Evolutionary conservation across 2,113 vertebrate species (phyloP).

Genomic region (Nothoprocta pentlandii): DNA sequence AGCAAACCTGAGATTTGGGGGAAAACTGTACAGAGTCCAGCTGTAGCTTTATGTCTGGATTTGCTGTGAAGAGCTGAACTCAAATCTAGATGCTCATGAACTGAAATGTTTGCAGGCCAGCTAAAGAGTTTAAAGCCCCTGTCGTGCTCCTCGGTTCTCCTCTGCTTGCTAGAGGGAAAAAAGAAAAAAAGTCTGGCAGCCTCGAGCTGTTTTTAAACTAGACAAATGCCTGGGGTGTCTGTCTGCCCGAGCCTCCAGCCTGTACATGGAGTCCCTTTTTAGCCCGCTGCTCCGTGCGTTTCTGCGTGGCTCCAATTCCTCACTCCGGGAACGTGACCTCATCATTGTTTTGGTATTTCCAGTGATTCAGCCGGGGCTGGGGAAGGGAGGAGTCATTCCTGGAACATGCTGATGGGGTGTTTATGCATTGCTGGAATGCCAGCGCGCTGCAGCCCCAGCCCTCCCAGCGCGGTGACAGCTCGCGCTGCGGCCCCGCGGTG

Average conservation of each 20-base stretch:
- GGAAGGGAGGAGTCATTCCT: constrained; percentile 65
- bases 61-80: background rate
- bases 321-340: constrained; percentile 61
- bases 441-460: constrained; percentile 47
- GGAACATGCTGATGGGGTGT: constrained; percentile 19
- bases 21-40: background rate
- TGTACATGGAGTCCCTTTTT: constrained; percentile 21
- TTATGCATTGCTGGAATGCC: constrained; percentile 65
- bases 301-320: constrained; percentile 46
- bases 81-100: background rate
- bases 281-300: background rate
- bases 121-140: background rate
- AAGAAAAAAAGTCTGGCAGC: background rate
- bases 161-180: background rate
- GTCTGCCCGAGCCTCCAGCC: constrained; percentile 41
- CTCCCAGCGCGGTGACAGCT: constrained; percentile 67
- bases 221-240: constrained; percentile 51
- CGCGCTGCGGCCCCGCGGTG: background rate
- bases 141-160: background rate
- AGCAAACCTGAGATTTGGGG: background rate
- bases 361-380: constrained; percentile 59
- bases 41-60: background rate
- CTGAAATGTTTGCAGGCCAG: background rate
- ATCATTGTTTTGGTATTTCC: constrained; percentile 73
- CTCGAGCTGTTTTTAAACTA: constrained; percentile 42